Evolutionary conservation across 2,888 invertebrate species (phyloP).

Genomic region (Diaprepes abbreviatus): DNA sequence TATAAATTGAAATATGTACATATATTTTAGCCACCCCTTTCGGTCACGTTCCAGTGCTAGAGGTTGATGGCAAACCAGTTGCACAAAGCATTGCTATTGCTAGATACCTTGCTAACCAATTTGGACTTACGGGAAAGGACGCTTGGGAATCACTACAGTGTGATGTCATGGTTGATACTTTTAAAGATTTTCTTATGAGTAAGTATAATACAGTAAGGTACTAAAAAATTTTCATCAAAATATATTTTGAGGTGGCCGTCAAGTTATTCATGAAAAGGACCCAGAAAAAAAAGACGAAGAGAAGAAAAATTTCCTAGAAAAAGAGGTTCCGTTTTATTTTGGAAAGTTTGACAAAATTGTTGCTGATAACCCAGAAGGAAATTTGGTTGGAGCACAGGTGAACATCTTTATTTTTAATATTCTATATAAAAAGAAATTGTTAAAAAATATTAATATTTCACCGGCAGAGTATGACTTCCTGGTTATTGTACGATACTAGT

Average conservation of each 20-base stretch:
- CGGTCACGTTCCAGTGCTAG: slow-evolving; percentile 58
- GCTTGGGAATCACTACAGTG: slow-evolving; percentile 72
- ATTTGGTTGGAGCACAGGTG: slow-evolving; percentile 69
- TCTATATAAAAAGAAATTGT: no score
- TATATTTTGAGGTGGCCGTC: neutral
- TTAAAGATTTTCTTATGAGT: neutral
- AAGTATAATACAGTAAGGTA: no score
- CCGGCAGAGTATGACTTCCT: no score
- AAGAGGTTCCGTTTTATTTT: slow-evolving; percentile 71
- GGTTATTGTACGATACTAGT: no score
- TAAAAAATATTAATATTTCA: no score
- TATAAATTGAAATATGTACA: no score
- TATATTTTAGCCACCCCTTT: slow-evolving; percentile 3
- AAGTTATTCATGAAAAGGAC: slow-evolving; percentile 65
- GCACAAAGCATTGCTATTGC: slow-evolving; percentile 72
- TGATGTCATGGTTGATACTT: slow-evolving; percentile 70
- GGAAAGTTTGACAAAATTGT: slow-evolving; percentile 71
- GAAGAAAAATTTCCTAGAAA: slow-evolving; percentile 58
- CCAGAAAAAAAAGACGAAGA: slow-evolving; percentile 70
- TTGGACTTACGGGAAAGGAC: slow-evolving; percentile 69
- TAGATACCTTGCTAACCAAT: slow-evolving; percentile 74
- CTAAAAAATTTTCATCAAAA: no score
- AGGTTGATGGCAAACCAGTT: slow-evolving; percentile 72
- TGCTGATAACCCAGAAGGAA: slow-evolving; percentile 69
- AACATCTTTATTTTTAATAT: no score